Conservation (phyloP, 2,888 invertebrate species). For the Leucophenga maculata region DNA sequence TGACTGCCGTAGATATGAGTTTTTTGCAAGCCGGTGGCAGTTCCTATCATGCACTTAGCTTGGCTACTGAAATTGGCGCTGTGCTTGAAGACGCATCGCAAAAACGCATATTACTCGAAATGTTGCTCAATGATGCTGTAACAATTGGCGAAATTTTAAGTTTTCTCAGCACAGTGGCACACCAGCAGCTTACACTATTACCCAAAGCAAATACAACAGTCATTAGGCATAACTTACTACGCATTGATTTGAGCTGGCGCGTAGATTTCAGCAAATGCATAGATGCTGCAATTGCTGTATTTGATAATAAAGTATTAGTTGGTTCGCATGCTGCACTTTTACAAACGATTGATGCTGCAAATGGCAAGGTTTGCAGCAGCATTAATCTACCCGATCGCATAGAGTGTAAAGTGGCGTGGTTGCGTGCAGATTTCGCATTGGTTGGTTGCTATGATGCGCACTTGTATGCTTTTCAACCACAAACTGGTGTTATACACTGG, state of each 20-base stretch:
- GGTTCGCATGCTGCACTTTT: constrained; percentile 85
- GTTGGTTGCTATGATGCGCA: constrained; percentile 86
- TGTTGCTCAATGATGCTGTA: constrained; percentile 55
- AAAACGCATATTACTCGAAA: constrained; percentile 56
- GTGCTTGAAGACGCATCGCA: constrained; percentile 52
- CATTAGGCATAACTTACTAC: not conserved
- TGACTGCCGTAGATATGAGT: constrained; percentile 34
- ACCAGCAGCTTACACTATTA: not conserved
- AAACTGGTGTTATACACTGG: constrained; percentile 77
- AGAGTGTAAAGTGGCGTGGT: constrained; percentile 78
- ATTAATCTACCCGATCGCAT: constrained; percentile 79
- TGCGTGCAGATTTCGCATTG: constrained; percentile 73
- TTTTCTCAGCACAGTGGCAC: constrained; percentile 41
- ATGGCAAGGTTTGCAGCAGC: constrained; percentile 74
- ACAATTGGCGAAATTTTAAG: constrained; percentile 46
- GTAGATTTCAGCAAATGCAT: constrained; percentile 79
- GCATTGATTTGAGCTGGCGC: constrained; percentile 55
- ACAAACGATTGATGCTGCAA: constrained; percentile 75
- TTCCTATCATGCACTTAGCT: constrained; percentile 65
- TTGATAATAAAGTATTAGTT: constrained; percentile 73
- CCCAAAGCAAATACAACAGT: no score
- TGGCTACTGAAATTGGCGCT: constrained; percentile 58
- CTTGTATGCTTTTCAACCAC: constrained; percentile 78
- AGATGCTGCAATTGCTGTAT: constrained; percentile 82
- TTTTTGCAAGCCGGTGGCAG: constrained; percentile 63